Evolutionary conservation across 2,797 vertebrate genomes (phyloP).

Genomic region (Diplodus sargus): DNA sequence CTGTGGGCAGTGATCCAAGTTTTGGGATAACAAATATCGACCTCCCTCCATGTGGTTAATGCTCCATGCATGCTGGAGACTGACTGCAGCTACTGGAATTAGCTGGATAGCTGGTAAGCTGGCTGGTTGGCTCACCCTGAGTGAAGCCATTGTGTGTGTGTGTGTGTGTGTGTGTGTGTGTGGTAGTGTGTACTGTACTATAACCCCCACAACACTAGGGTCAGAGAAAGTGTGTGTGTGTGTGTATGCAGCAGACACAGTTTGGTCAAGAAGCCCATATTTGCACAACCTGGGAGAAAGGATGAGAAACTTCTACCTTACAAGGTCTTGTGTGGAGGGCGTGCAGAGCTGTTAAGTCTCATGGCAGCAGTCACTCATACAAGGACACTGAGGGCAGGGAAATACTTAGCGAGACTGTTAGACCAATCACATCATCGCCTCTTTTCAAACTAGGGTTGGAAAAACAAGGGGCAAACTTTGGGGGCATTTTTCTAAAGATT

Average conservation of each 20-base stretch:
- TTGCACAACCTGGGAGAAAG: constrained; percentile 59
- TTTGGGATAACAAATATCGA: constrained; percentile 49
- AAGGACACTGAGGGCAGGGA: constrained; percentile 3
- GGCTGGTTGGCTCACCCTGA: constrained; percentile 58
- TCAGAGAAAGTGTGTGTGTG: constrained; percentile 41
- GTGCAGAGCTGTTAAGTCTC: constrained; percentile 21
- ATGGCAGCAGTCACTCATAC: constrained; percentile 34
- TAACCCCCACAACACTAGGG: constrained; percentile 60
- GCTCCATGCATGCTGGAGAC: constrained; percentile 35
- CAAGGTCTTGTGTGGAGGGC: constrained; percentile 53
- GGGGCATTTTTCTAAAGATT: background rate
- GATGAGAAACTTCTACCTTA: constrained; percentile 61
- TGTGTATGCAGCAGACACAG: constrained; percentile 34
- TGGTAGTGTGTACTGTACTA: background rate
- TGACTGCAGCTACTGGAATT: constrained; percentile 63
- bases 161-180: constrained; percentile 55
- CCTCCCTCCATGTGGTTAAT: constrained; percentile 27
- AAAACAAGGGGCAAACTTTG: background rate
- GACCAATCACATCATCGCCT: background rate
- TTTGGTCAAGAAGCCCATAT: constrained; percentile 60
- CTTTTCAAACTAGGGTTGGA: background rate
- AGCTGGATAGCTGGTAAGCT: constrained; percentile 55
- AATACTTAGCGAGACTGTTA: background rate
- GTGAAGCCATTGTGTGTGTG: constrained; percentile 63
- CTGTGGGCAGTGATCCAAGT: constrained; percentile 37